Base-by-base conservation (phyloP, 2,888 invertebrate genomes). In the Lutraria lutraria region DNA sequence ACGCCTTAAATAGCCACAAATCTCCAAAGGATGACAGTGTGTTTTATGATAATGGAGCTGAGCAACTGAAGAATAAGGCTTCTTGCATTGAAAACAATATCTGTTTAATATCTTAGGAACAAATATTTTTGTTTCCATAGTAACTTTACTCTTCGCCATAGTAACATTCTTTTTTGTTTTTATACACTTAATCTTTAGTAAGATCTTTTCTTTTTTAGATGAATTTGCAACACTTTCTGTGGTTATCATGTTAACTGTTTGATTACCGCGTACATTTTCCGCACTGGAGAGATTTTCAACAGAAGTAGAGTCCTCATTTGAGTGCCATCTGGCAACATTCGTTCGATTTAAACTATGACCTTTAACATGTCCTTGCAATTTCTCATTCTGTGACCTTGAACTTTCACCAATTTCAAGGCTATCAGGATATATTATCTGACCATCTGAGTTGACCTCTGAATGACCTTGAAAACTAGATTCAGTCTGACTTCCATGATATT, bases 31-130 rank as follows among this genome's bases (percentile, higher is more conserved):
- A 34, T 76, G 76, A 76, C 13, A 76, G 25, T 76, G 15, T 10
- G 31, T 76, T 52, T 19, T n/a, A 52, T 85, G 85, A 1, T 25
- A 31, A 13, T 56, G 60, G 0, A 85, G 63, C 25, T 21, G 4
- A 19, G 79, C 85, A 0, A 79, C 53, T 1, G 85, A 85, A 12
- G 53, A 54, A 29, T 34, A 85, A 3, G 43, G 25, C 56, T 85
- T 79, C 31, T 80, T 80, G 60, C 85, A 85, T 6, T 56, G 29
- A 21, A 34, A 29, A 60, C 85, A 85, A 21, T 12, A 19, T 76
- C 54, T 72, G 13, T 53, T 84, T 10, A 43, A 19, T 31, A 29
- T 15, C 29, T 54, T 72, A 16, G 84, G 84, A 29, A 52, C 25
- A 52, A 34, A 83, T 29, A 83, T 72, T 52, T 52, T 83, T 12